Conservation (phyloP, 2,113 vertebrate species). For the Otocyon megalotis region DNA sequence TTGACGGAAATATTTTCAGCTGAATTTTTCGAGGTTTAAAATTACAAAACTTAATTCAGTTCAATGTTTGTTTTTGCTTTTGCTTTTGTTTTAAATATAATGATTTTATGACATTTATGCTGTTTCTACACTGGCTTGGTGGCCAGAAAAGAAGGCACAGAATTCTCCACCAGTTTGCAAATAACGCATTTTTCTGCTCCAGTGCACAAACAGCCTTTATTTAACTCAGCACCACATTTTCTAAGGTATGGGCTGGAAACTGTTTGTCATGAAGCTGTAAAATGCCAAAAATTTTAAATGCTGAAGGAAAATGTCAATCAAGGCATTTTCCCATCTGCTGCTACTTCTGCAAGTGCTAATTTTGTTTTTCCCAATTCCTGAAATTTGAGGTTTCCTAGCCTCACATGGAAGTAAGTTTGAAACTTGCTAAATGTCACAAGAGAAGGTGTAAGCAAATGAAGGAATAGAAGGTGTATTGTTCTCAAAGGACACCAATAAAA, state of each 20-base stretch:
- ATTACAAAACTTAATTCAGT: conserved; percentile 72
- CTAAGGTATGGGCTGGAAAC: conserved; percentile 81
- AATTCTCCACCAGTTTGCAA: conserved; percentile 80
- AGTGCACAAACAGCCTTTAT: conserved; percentile 79
- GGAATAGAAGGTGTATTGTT: conserved; percentile 74
- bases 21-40: conserved; percentile 72
- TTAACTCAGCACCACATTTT: conserved; percentile 78
- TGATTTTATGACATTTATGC: conserved; percentile 72
- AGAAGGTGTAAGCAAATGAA: conserved; percentile 60
- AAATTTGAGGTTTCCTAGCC: conserved; percentile 77
- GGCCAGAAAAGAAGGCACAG: conserved; percentile 83
- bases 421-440: conserved; percentile 78
- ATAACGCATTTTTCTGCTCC: conserved; percentile 77
- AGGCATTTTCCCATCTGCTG: conserved; percentile 79
- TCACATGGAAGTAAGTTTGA: conserved; percentile 74
- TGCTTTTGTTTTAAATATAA: conserved; percentile 69
- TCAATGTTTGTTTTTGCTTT: conserved; percentile 74
- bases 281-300: conserved; percentile 71
- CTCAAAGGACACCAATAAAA: conserved; percentile 71
- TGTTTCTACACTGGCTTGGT: conserved; percentile 80
- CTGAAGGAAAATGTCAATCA: conserved; percentile 81
- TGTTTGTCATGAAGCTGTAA: conserved; percentile 68
- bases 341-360: conserved; percentile 81
- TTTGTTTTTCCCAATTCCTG: conserved; percentile 78
- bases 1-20: conserved; percentile 64